Evolutionary conservation across 2,113 vertebrate species (phyloP), one percentile per base, ranked within the genome.

Genomic region (Holacanthus passer): DNA sequence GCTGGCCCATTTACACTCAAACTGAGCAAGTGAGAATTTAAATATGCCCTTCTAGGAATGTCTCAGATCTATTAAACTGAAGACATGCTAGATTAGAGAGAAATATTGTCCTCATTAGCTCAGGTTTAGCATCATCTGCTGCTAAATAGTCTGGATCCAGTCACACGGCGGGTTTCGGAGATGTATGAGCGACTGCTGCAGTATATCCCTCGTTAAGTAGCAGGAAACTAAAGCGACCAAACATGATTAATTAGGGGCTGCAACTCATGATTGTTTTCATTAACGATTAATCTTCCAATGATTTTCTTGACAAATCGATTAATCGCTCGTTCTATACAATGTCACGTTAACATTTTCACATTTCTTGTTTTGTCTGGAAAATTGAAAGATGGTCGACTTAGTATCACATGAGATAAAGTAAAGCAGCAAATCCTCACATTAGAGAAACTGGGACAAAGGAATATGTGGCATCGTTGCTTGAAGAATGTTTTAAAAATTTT

Each of bases 131-230:
- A 72, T 86, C 83, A 82, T 84, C 77, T 50, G 65, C n/a, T 81
- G 78, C 73, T 82, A 85, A 88, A 88, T 60, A 76, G 71, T 59
- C 70, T 69, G 85, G 56, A 89, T 83, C 81, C 50, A 53, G 48
- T 60, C 69, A 62, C 43, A 17, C 13, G 19, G 65, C n/a, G 29
- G 47, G 47, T 35, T 77, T 73, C 39, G 32, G 56, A 68, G 73
- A 82, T 55, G 50, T 39, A 64, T 0, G 32, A 73, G 29, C 17
- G 41, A 22, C 45, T 53, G 22, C 22, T 48, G 31, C 47, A 55
- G 13, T 70, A 55, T 52, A 48, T 37, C 66, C n/a, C n/a, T 27
- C 9, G 0, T 43, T 41, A 77, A 67, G 31, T 14, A 74, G 8
- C 53, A 60, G 58, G 63, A 11, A 48, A 27, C 16, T 14, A 12